These are phyloP conservation scores for Actias luna DNA, from an alignment of 2,888 invertebrate genomes.

Conservation along the genomic window DNA sequence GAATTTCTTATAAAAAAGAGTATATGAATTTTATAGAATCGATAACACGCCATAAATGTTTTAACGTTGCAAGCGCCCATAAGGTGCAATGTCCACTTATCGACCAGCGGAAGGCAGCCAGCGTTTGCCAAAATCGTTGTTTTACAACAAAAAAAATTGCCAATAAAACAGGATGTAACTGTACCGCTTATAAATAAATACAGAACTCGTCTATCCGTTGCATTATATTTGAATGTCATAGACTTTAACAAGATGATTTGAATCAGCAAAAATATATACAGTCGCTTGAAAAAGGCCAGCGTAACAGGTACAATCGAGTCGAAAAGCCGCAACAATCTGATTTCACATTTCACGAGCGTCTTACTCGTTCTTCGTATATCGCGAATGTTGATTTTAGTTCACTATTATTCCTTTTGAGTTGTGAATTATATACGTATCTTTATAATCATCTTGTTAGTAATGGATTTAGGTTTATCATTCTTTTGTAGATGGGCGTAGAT, in stretches of 20 bases:
- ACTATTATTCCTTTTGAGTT: slow-evolving; percentile 33
- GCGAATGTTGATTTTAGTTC: slow-evolving; percentile 29
- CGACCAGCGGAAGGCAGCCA: too few species aligned
- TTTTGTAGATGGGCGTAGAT: neutral
- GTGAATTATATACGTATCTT: slow-evolving; percentile 15
- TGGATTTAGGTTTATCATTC: neutral
- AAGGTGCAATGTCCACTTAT: too few species aligned
- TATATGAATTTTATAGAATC: too few species aligned
- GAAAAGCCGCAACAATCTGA: slow-evolving; percentile 58
- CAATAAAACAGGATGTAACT: too few species aligned
- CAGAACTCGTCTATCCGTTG: too few species aligned
- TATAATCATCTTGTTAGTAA: neutral
- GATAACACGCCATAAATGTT: too few species aligned
- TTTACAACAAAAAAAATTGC: too few species aligned
- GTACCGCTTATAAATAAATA: neutral
- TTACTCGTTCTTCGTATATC: slow-evolving; percentile 35
- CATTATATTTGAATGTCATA: slow-evolving; percentile 25
- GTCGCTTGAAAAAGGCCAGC: slow-evolving; percentile 23
- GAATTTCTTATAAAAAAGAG: too few species aligned
- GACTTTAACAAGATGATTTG: slow-evolving; percentile 24
- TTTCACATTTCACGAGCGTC: slow-evolving; percentile 63
- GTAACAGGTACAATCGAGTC: slow-evolving; percentile 37
- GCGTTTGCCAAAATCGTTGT: too few species aligned
- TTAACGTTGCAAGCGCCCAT: too few species aligned
- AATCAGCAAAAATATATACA: slow-evolving; percentile 7